Evolutionary conservation across 2,113 vertebrate species (phyloP).

Genomic region (Saguinus midas): DNA sequence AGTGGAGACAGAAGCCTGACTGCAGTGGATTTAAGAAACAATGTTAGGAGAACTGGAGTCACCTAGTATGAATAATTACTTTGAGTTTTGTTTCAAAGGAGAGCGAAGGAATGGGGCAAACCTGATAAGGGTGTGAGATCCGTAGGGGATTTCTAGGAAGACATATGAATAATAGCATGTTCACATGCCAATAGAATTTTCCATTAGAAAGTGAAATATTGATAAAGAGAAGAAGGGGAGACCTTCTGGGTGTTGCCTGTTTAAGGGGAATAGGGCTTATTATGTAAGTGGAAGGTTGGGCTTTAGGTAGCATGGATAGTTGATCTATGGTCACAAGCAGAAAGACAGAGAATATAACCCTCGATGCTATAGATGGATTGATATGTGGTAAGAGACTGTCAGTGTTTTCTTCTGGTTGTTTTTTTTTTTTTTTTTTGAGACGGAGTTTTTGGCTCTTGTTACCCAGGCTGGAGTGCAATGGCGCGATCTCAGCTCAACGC

Average conservation of each 20-base stretch:
- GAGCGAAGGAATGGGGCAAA: not conserved
- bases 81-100: not conserved
- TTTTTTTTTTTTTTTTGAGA: not conserved
- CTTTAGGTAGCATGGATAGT: not conserved
- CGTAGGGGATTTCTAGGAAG: not conserved
- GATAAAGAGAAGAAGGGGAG: not conserved
- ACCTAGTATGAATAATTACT: not conserved
- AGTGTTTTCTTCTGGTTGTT: not conserved
- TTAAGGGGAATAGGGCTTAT: not conserved
- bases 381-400: not conserved
- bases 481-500: no score
- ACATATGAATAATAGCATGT: not conserved
- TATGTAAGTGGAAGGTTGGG: not conserved
- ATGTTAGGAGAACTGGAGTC: not conserved
- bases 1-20: not conserved
- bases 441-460: no score
- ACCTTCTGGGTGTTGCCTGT: not conserved
- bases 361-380: not conserved
- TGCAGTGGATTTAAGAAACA: not conserved
- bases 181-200: not conserved
- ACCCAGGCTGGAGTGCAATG: no score
- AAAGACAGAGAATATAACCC: not conserved
- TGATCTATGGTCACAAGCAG: not conserved
- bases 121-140: not conserved
- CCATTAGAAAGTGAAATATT: constrained; percentile 4